Evolutionary conservation across 2,888 invertebrate species (phyloP), one percentile per base, ranked within the genome.

Genomic region (Lepidochrysops patricia): DNA sequence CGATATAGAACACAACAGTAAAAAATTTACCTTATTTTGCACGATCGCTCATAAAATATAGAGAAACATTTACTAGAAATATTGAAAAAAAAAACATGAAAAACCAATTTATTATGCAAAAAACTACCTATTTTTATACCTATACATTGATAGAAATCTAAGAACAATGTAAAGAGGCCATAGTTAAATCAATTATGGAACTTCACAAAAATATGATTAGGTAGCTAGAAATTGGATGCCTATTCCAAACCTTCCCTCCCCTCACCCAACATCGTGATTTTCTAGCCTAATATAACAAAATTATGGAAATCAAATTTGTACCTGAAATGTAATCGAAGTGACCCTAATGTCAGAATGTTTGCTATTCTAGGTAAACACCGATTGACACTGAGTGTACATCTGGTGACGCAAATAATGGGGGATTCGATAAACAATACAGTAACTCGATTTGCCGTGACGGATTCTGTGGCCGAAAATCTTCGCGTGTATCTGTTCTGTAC

Each of bases 321-420:
- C 76, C 29, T 79, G 73, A 75, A 82, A 77, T 74, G 74, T 74
- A 72, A 74, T 64, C 67, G 70, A 67, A 85, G 77, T 87, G 88
- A 88, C 88, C 88, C 87, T 73, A 73, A 68, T 70, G 68, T 66
- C 77, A 66, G 70, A 80, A 80, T 85, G 80, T 88, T 88, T 88
- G 86, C 77, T 86, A 75, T 83, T 82, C 84, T 83, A 77, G 77
- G 88, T 86, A 89, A 89, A 87, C 81, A 89, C 85, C 86, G 87
- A 88, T 86, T 88, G 88, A 89, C 88, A 78, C 80, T 66, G 76
- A 86, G 81, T 82, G 86, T 88, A 88, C 89, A 89, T 86, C 88
- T 89, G 89, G 84, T 80, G 77, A 68, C 84, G 85, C 87, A 85
- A 89, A 88, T 84, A 87, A 84, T 82, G 71, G 80, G 84, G 85